These are phyloP conservation scores for Pteropus rufus DNA, from an alignment of 2,797 vertebrate genomes.

Conservation along the genomic window DNA sequence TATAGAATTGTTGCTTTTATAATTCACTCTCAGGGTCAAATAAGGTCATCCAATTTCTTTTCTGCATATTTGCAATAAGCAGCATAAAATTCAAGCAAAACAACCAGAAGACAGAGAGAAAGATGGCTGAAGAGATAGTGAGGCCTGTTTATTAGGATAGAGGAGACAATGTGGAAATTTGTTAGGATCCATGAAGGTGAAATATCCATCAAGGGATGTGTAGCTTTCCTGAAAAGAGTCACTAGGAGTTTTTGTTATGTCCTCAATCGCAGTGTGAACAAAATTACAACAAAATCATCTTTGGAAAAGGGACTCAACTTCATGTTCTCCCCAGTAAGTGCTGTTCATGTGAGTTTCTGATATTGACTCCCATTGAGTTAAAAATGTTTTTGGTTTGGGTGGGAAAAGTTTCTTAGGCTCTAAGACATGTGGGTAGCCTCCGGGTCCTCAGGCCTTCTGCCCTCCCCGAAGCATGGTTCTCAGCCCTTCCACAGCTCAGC, in stretches of 20 bases:
- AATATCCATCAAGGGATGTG: background rate
- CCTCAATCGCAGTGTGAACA: conserved; percentile 53
- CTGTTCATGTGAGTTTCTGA: background rate
- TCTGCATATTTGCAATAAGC: conserved; percentile 52
- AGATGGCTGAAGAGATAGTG: conserved; percentile 49
- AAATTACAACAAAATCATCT: background rate
- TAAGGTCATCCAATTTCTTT: conserved; percentile 63
- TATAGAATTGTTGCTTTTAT: conserved; percentile 60
- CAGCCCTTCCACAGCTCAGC: background rate
- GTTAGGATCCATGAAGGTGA: conserved; percentile 8
- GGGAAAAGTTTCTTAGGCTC: background rate
- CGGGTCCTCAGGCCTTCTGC: background rate
- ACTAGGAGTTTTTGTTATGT: conserved; percentile 37
- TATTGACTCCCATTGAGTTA: background rate
- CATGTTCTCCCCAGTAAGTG: conserved; percentile 68
- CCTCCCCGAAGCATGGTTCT: background rate
- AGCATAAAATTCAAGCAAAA: conserved; percentile 65
- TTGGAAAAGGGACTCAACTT: conserved; percentile 70
- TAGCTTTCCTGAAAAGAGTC: background rate
- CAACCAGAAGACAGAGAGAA: background rate
- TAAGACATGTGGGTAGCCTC: background rate
- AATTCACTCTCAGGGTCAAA: conserved; percentile 56
- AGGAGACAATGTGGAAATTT: background rate
- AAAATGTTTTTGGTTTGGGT: background rate
- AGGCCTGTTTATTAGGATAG: background rate